Evolutionary conservation across 2,113 vertebrate species (phyloP).

Genomic region (Delphinus delphis): DNA sequence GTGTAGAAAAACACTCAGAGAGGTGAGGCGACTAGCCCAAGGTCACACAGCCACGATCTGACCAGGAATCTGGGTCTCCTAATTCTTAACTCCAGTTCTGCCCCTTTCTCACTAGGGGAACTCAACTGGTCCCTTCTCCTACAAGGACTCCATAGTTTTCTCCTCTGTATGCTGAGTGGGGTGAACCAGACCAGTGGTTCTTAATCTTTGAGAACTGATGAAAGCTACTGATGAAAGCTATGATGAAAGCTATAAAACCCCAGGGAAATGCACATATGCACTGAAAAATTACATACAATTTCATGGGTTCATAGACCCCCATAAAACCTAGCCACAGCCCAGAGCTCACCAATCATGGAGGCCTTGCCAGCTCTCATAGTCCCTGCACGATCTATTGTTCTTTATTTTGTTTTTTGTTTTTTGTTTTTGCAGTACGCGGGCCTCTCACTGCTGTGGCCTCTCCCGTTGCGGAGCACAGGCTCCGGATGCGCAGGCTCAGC

Average conservation of each 20-base stretch:
- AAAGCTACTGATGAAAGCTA: conserved; percentile 15
- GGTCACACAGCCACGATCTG: background rate
- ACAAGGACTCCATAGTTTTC: background rate
- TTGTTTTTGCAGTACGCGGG: too few relatives aligned
- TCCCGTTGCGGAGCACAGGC: too few relatives aligned
- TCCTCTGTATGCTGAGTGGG: background rate
- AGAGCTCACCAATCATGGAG: background rate
- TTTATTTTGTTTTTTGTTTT: too few relatives aligned
- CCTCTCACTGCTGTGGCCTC: too few relatives aligned
- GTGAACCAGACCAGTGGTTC: background rate
- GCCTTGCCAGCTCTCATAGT: background rate
- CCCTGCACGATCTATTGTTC: background rate
- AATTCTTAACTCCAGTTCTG: background rate
- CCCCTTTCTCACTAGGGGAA: background rate
- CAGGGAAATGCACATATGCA: conserved; percentile 21
- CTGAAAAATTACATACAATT: conserved; percentile 44
- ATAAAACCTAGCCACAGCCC: background rate
- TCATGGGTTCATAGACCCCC: background rate
- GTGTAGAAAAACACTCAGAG: background rate
- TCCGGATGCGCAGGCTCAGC: too few relatives aligned
- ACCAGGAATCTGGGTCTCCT: background rate
- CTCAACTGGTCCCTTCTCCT: background rate
- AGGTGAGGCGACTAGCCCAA: background rate
- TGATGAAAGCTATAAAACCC: background rate
- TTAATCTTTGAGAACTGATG: conserved; percentile 28